A percentile compares a stretch with the other conserved stretches of the same genome.
Conservation (phyloP, 2,113 vertebrate species). For the Hypocryptadius cinnamomeus region DNA sequence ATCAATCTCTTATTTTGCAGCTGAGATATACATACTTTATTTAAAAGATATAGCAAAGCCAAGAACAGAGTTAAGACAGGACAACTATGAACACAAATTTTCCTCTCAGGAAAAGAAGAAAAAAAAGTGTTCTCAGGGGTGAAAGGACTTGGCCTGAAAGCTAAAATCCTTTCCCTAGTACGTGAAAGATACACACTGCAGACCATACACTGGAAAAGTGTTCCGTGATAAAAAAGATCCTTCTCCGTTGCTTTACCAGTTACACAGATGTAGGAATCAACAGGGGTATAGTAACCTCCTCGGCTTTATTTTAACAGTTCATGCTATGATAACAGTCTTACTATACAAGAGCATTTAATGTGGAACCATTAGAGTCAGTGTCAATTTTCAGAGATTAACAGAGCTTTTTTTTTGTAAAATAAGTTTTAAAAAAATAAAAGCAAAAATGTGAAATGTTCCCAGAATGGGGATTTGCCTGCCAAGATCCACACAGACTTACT, state of each 20-base stretch:
- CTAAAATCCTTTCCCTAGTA: slow-evolving; percentile 1
- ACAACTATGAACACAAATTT: not conserved
- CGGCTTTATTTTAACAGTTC: not conserved
- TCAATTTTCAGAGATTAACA: not conserved
- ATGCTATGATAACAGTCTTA: not conserved
- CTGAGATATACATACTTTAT: not conserved
- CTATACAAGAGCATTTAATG: not conserved
- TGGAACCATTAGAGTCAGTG: not conserved
- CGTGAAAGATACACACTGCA: not conserved
- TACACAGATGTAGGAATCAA: not conserved
- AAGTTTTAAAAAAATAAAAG: not conserved
- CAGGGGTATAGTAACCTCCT: not conserved
- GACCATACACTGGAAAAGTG: not conserved
- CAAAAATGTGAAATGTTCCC: not conserved
- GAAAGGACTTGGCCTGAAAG: not conserved
- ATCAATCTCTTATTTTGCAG: not conserved
- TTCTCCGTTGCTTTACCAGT: not conserved
- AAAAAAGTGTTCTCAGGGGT: not conserved
- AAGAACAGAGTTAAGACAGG: not conserved
- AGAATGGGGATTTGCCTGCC: slow-evolving; percentile 14
- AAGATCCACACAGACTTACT: slow-evolving; percentile 42
- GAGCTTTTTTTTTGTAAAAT: not conserved
- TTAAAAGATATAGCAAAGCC: not conserved
- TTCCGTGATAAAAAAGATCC: not conserved
- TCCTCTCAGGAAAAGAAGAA: not conserved